phyloP scores from a whole-genome alignment of 53 echinoderm and acorn worm genomes.

The Echinarachnius parma region DNA sequence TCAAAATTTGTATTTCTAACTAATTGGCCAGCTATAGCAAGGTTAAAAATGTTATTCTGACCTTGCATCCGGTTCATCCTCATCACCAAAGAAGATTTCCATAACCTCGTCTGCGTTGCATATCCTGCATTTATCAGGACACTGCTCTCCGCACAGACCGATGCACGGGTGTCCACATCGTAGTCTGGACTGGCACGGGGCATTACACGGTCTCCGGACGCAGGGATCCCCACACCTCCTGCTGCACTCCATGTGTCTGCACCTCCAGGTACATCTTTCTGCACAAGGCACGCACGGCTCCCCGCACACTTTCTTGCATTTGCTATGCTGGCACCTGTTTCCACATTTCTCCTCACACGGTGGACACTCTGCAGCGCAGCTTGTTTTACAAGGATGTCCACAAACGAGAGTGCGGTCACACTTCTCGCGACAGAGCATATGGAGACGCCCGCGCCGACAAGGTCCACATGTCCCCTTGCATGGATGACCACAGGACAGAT shows the following conservation, averaged over 20 bases:
- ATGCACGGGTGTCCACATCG: constrained; percentile 64
- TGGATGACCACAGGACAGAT: constrained; percentile 59
- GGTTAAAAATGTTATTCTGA: constrained; percentile 2
- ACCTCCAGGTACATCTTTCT: constrained; percentile 57
- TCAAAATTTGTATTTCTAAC: too few relatives aligned
- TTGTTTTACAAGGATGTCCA: constrained; percentile 62
- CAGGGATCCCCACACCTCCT: constrained; percentile 35
- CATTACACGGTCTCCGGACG: constrained; percentile 23
- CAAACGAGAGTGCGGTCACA: constrained; percentile 65
- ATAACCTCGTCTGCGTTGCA: constrained; percentile 61
- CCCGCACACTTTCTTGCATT: constrained; percentile 56
- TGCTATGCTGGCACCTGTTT: constrained; percentile 59
- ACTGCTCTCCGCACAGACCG: constrained; percentile 88
- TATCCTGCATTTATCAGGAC: constrained; percentile 67
- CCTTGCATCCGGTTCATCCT: constrained; percentile 65
- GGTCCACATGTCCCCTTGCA: constrained; percentile 64
- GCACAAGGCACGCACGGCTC: constrained; percentile 50
- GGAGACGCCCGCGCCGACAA: constrained; percentile 45
- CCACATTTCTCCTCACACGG: constrained; percentile 54
- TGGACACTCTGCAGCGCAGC: constrained; percentile 61
- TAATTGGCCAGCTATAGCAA: background rate
- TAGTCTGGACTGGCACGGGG: constrained; percentile 37
- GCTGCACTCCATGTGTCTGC: constrained; percentile 43
- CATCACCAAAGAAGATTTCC: constrained; percentile 54
- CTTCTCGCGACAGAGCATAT: constrained; percentile 38